Evolutionary conservation across 2,888 invertebrate genomes (phyloP), one percentile per base, ranked within the genome.

Genomic region (Mylabris sibirica): DNA sequence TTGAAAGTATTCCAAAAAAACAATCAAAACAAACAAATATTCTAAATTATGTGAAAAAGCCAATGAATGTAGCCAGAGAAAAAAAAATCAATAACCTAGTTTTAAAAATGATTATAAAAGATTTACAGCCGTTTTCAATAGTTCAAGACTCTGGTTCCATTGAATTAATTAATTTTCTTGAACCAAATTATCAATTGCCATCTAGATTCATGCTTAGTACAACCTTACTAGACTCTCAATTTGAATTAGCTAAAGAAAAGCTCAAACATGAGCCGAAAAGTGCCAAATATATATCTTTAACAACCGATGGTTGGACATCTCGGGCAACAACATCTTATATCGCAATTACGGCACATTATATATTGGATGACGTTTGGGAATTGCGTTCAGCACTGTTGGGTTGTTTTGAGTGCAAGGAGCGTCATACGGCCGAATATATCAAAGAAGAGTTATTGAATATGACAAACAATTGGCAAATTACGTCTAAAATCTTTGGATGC

Each of bases 261-360:
- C 11, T 30, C 3, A 63, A 30, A 30, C 6, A 17, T 26, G 22
- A 24, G 14, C 9, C 24, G 6, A 8, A 22, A 9, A 12, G 30
- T 26, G 24, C 30, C 2, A 17, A 60, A 60, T 8, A 17, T 17
- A 14, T 60, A 22, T 26, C 24, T 11, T 8, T 60, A 11, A 60
- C 24, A 35, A 76, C 74, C 41, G 77, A 77, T 68, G 69, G 68
- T 20, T 77, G 75, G 74, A 76, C 75, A 49, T 77, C 77, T 57
- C 67, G 66, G 24, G 71, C 69, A 60, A 73, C 66, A 57, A 70
- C 74, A 34, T 69, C 66, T 34, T 78, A 67, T 59, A 69, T 72
- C 59, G 74, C 74, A 53, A 72, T 76, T 78, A 68, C 76, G 61
- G 72, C 72, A 44, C 72, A 78, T 70, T 78, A 68, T 65, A 14